Evolutionary conservation across 1,140 invertebrate species (phyloP).

Genomic region (Amphibalanus amphitrite): DNA sequence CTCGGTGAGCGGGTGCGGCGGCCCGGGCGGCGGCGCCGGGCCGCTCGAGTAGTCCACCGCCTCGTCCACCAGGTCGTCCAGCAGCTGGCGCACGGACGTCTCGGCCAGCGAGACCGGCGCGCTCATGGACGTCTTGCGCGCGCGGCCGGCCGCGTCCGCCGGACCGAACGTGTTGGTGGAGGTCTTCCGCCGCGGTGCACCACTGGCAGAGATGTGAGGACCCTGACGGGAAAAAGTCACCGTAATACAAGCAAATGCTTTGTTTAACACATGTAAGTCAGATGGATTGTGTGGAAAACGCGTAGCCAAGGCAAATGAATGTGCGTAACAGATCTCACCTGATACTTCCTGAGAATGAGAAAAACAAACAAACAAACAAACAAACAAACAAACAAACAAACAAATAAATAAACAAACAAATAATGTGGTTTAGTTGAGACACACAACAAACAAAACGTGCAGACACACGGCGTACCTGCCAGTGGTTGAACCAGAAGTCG

Average conservation of each 20-base stretch:
- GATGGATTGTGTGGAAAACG: too few species aligned
- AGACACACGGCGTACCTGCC: neutral
- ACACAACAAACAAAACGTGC: too few species aligned
- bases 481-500: constrained; percentile 1
- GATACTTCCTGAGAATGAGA: too few species aligned
- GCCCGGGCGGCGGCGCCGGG: too few species aligned
- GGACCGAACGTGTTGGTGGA: neutral
- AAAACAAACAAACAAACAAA: too few species aligned
- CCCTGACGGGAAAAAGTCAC: neutral
- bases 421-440: too few species aligned
- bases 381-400: too few species aligned
- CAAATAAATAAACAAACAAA: too few species aligned
- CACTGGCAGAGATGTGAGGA: neutral
- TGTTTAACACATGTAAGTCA: too few species aligned
- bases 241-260: too few species aligned
- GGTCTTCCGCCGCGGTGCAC: neutral
- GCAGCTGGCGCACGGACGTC: neutral
- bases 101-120: neutral
- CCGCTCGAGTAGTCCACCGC: neutral
- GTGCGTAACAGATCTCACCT: too few species aligned
- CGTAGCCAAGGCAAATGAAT: too few species aligned
- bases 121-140: neutral
- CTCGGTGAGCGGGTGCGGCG: neutral
- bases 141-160: neutral
- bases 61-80: neutral